Evolutionary conservation across 2,797 vertebrate species (phyloP), one percentile per base, ranked within the genome.

Genomic region (Trematomus bernacchii): DNA sequence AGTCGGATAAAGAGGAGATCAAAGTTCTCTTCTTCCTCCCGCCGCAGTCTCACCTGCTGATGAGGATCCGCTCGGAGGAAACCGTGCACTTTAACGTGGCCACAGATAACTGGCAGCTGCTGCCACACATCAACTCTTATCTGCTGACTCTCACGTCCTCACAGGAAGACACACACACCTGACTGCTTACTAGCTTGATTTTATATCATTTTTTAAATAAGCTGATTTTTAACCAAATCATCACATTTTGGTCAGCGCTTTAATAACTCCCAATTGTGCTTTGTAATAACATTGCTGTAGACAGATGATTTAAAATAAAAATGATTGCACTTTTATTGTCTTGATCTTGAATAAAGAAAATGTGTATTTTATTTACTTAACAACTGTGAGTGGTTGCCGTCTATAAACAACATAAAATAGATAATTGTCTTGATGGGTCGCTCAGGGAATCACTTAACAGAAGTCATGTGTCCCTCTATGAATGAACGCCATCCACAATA

Each of bases 51-150:
- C 95, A 95, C 53, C 18, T 97, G 27, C 89, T 98, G 79, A 76
- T 97, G 52, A 92, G 72, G 69, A 80, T 93, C 9, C 52, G 69
- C 8, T 75, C 83, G 0, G 85, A 76, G 13, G 95, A 96, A 0
- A 88, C 93, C 0, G 91, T 87, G 33, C 92, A 93, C 0, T 93
- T 97, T 64, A 68, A 79, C 42, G 92, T 98, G 1, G 92, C 95
- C 19, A 97, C 96, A 0, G 94, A 98, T 37, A 92, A 95, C 91
- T 97, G 97, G 96, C 86, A 91, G 1, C 90, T 97, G 13, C 86
- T 98, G 73, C 94, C 96, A 0, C 89, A 95, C 65, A 80, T 93
- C 0, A 96, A 92, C 51, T 89, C 90, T 40, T 97, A 96, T 77
- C 91, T 98, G 3, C 81, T 87, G 68, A 80, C 66, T 7, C 67